These are phyloP conservation scores for Heliornis fulica DNA, from an alignment of 2,113 vertebrate genomes.

Conservation along the genomic window DNA sequence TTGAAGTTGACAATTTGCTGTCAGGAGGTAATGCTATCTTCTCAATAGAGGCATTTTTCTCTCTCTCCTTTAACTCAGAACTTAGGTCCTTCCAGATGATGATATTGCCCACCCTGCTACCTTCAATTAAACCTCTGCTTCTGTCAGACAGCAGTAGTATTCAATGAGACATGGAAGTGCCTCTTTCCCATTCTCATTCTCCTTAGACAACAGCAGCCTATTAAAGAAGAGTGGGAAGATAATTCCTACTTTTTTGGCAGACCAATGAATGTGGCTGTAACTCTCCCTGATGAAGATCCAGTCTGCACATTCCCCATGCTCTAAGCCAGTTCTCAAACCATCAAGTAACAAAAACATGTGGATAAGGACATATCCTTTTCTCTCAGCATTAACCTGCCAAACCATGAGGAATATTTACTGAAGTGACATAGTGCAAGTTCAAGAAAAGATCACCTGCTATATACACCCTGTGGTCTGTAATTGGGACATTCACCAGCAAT, in stretches of 20 bases:
- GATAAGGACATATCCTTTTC: not conserved
- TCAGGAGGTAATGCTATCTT: not conserved
- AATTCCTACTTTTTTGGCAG: not conserved
- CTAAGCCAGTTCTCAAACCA: not conserved
- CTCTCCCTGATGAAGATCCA: not conserved
- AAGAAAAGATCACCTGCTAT: not conserved
- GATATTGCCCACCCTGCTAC: no score
- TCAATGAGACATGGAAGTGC: not conserved
- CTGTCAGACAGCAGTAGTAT: not conserved
- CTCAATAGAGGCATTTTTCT: not conserved
- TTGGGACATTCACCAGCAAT: not conserved
- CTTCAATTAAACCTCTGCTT: not conserved
- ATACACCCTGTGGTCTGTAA: not conserved
- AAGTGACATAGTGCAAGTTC: not conserved
- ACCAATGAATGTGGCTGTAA: not conserved
- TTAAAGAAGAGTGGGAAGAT: not conserved
- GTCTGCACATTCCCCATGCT: not conserved
- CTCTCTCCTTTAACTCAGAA: not conserved
- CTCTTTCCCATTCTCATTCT: not conserved
- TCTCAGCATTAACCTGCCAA: not conserved
- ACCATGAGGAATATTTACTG: accelerated
- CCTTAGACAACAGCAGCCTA: not conserved
- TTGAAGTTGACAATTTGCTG: not conserved
- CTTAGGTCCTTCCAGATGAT: not conserved
- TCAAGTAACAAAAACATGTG: not conserved